Conservation (phyloP, 2,113 vertebrate species). For the Cyphomyrus plagiostoma region DNA sequence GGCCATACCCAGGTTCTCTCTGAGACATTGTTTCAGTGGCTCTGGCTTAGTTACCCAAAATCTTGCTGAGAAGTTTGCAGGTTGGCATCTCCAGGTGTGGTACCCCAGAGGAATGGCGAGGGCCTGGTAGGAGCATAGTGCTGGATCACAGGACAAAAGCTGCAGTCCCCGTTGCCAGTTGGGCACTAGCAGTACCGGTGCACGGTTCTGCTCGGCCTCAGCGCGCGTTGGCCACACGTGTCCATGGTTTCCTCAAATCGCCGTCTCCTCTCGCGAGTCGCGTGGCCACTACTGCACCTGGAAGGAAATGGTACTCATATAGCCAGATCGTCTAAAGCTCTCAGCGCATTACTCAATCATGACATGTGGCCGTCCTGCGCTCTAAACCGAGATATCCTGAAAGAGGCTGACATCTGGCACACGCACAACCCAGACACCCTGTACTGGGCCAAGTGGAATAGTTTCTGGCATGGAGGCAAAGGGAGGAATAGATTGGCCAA, state of each 20-base stretch:
- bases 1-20: background rate
- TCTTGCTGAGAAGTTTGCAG: background rate
- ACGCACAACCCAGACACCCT: background rate
- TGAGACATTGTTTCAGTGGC: background rate
- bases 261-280: background rate
- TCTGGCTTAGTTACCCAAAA: background rate
- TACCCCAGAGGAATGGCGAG: background rate
- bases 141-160: background rate
- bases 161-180: background rate
- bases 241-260: background rate
- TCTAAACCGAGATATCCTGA: background rate
- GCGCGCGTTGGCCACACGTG: background rate
- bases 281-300: background rate
- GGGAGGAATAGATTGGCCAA: background rate
- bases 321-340: background rate
- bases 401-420: background rate
- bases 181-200: too few species aligned
- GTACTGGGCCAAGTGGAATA: background rate
- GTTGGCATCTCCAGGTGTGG: background rate
- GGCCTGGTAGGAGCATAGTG: background rate
- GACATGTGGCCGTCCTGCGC: background rate
- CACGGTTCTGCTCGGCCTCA: background rate
- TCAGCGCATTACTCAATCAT: background rate
- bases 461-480: background rate
- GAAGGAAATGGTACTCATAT: background rate